Evolutionary conservation across 2,113 vertebrate genomes (phyloP), one percentile per base, ranked within the genome.

Genomic region (Albula glossodonta): DNA sequence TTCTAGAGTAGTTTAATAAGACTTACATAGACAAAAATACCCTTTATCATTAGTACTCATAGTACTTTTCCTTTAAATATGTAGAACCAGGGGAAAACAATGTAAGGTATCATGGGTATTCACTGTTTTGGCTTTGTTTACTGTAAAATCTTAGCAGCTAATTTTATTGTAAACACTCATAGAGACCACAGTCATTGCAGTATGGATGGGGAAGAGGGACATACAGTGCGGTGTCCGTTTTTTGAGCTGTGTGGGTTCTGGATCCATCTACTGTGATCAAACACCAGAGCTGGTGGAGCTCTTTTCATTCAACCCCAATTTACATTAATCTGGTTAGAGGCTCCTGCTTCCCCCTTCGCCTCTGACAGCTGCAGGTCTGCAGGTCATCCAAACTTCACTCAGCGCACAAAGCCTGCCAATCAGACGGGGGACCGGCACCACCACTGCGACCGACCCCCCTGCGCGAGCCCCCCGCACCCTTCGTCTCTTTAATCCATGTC

Each of bases 251-350:
- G 70, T 74, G 70, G 70, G 70, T 74, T 74, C 70, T 74, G 70
- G n/a, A n/a, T 74, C 87, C 90, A 89, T 92, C 89, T 92, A 88
- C 78, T 88, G 63, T 51, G 83, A 86, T 87, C 84, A 89, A 89
- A 87, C 70, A 50, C 41, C 66, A 22, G 77, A 66, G 6, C n/a
- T 63, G 83, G 56, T 70, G 1, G 5, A 48, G 80, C 70, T 49
- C 85, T 85, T 83, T 83, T 53, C 84, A 85, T 79, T 70, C 86
- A 50, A 41, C 60, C 81, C 85, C 85, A 85, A 41, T 41, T 83
- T 82, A 87, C 86, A 89, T 89, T 86, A 57, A 88, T 87, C 81
- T 87, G 83, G 25, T 85, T 85, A 80, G 48, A 79, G 83, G 51
- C 82, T 77, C 81, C 25, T 51, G 15, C 56, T 56, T n/a, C 31